Evolutionary conservation across 35 echinoderm and acorn worm species (phyloP), one percentile per base, ranked within the genome.

Genomic region (Patiria miniata): DNA sequence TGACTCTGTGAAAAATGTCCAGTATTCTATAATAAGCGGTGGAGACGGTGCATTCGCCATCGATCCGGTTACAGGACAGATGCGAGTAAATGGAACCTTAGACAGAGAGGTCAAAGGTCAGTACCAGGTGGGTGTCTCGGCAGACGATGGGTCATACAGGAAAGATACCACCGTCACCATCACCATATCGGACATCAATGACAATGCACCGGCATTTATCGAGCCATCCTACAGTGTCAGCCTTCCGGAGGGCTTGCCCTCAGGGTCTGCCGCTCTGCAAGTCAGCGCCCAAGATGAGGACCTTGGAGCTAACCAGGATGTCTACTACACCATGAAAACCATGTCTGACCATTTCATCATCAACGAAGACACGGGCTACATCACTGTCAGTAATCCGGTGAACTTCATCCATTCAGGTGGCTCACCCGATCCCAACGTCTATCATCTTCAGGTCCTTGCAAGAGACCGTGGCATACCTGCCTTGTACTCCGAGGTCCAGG

Each of bases 131-230:
- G 34, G 26, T 30, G 86, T 98, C 29, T 56, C 57, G 77, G 89
- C 95, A 18, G 79, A 68, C 39, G 96, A 98, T 40, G 86, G 78
- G 17, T 40, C 85, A 4, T 85, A 87, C 54, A 68, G 76, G 12
- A 73, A 89, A 16, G 81, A 94, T 3, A 98, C 93, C n/a, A 30
- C 56, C 39, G 92, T 98, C 0, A 91, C 78, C 5, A 87, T 98
- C n/a, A 82, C 79, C 21, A 79, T 98, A 37, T 37, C 82, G 33
- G 96, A 98, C 52, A 77, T 94, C 14, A 98, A 98, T 90, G 96
- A 98, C 78, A 92, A 94, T 69, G 80, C 89, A 7, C 96, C 96
- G 34, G 68, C 85, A 32, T 98, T 98, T 68, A 30, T 39, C 21
- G 12, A 40, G 53, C 21, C 78, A 15, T 52, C 39, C 0, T 91